Base-by-base conservation (phyloP, 2,888 invertebrate genomes). In the Ophioninae sp. region DNA sequence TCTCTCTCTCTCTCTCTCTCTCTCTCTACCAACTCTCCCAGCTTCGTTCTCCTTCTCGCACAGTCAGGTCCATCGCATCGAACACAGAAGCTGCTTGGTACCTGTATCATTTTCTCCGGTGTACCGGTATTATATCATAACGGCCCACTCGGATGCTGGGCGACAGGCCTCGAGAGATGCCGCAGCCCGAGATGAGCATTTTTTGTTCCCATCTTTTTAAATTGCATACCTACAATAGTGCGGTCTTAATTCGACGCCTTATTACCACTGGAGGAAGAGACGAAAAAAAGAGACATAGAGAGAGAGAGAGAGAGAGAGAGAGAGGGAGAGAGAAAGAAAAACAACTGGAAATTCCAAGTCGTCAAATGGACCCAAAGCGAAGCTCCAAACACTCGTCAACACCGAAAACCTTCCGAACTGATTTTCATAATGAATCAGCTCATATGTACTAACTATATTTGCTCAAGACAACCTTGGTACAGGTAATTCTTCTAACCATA, bases 31-130 rank as follows among this genome's bases (percentile, higher is more conserved):
- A 61, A 57, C 62, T 74, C 65, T 37, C 83, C 79, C 74, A 73
- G 65, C 68, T 23, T 10, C 57, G 67, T 67, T 68, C 65, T 77
- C 82, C 77, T 86, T 80, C 85, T 85, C 44, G 44, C 84, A 85
- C 83, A 84, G 84, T 81, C 80, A 78, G 84, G 83, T 44, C 87
- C 89, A 87, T 89, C 87, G 68, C 77, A 86, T 87, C 87, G 86
- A 91, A 90, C 89, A 91, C 91, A 91, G 91, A 89, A 91, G 91
- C 90, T 85, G 44, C 85, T 84, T 81, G 81, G 67, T 75, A 68
- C 84, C 74, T 74, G 76, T 82, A 80, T 80, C 50, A 62, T 80
- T 68, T 61, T 70, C 83, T 86, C 81, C 67, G 76, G 69, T 74
- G 85, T 87, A 88, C 87, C 87, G 88, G 86, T 88, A 88, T 76